A percentile compares a stretch with the other conserved stretches of the same genome.
phyloP scores from a whole-genome alignment of 1,140 invertebrate species.

The Drosophila rhopaloa region DNA sequence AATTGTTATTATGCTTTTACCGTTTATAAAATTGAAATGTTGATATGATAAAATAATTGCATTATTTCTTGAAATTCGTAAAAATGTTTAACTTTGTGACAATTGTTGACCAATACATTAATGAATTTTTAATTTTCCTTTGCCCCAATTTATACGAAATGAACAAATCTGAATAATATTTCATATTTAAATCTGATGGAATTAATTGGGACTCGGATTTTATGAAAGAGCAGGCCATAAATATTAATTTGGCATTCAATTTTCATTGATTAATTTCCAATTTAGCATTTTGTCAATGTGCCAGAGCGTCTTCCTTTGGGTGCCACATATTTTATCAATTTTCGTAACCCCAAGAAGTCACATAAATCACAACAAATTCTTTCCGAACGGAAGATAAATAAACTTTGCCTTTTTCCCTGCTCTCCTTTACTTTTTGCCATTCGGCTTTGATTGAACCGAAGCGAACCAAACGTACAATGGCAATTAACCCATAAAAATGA shows the following conservation, averaged over 20 bases:
- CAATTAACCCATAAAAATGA: constrained; percentile 80
- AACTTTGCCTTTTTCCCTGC: constrained; percentile 27
- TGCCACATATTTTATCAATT: constrained; percentile 21
- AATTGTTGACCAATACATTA: constrained; percentile 20
- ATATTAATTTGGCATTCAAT: constrained; percentile 73
- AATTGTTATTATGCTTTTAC: constrained; percentile 38
- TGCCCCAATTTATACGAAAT: constrained; percentile 15
- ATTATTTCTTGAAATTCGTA: constrained; percentile 52
- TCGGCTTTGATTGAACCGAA: constrained; percentile 60
- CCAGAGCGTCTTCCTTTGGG: constrained; percentile 20
- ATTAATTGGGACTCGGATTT: constrained; percentile 58
- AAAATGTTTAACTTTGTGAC: constrained; percentile 14
- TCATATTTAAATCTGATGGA: constrained; percentile 51
- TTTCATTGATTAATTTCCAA: constrained; percentile 63
- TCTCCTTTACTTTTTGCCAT: constrained; percentile 56
- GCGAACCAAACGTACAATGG: constrained; percentile 59
- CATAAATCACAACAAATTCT: constrained; percentile 62
- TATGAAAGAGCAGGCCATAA: constrained; percentile 52
- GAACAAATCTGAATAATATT: constrained; percentile 38
- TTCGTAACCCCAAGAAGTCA: constrained; percentile 39
- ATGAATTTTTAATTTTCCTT: constrained; percentile 21
- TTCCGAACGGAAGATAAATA: constrained; percentile 49
- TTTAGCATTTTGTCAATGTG: constrained; percentile 74
- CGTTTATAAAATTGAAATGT: constrained; percentile 23
- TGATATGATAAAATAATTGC: constrained; percentile 65